These are phyloP conservation scores for Cactoblastis cactorum DNA, from an alignment of 2,888 invertebrate species.

Conservation along the genomic window DNA sequence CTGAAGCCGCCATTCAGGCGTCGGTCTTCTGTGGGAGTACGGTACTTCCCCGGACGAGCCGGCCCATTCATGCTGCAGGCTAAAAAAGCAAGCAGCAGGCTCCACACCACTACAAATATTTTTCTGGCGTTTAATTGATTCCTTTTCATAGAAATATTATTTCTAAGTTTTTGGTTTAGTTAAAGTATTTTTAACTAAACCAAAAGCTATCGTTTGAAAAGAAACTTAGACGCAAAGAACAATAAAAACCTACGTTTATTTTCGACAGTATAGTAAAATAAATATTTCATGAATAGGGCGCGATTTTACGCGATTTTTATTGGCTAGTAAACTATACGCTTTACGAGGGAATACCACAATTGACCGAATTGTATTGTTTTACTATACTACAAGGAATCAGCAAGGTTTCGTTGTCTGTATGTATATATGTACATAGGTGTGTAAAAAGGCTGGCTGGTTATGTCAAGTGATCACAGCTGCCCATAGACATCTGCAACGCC, in stretches of 20 bases:
- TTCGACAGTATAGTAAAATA: constrained; percentile 1
- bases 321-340: constrained; percentile 2
- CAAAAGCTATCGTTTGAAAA: not conserved
- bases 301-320: constrained; percentile 6
- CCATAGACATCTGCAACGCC: too few species aligned
- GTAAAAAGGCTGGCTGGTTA: too few species aligned
- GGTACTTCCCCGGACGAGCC: too few species aligned
- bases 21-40: too few species aligned
- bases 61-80: too few species aligned
- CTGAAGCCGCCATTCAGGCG: too few species aligned
- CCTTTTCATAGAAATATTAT: too few species aligned
- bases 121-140: too few species aligned
- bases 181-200: not conserved
- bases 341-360: not conserved
- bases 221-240: not conserved
- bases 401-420: not conserved
- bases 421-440: not conserved
- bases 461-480: too few species aligned
- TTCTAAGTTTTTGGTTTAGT: too few species aligned
- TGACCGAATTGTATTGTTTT: not conserved
- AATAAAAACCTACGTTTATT: constrained; percentile 11
- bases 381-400: not conserved
- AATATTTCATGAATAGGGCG: constrained; percentile 11
- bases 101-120: too few species aligned
- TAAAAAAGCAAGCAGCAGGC: too few species aligned